A percentile compares a stretch with the other conserved stretches of the same genome.
Evolutionary conservation across 2,888 invertebrate species (phyloP).

Genomic region (Celastrina argiolus): DNA sequence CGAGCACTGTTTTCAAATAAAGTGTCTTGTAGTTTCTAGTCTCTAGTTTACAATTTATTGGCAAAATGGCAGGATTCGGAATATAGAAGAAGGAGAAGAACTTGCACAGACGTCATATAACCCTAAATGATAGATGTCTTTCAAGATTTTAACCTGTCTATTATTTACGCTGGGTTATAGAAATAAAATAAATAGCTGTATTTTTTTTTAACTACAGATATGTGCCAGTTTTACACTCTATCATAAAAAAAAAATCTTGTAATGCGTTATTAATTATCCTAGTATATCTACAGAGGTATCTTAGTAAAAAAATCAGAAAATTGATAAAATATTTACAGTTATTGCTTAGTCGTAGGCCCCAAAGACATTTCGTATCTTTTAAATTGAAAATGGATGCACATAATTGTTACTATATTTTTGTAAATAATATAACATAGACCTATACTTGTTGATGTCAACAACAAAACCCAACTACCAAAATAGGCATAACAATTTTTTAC

Average conservation of each 20-base stretch:
- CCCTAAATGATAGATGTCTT: neutral
- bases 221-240: neutral
- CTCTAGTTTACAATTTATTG: neutral
- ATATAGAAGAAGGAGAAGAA: neutral
- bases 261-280: neutral
- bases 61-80: neutral
- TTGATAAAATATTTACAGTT: constrained; percentile 46
- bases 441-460: neutral
- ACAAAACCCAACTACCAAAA: too few species aligned
- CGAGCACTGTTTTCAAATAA: too few species aligned
- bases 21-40: neutral
- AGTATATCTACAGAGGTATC: constrained; percentile 15
- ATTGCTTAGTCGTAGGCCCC: constrained; percentile 52
- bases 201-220: neutral
- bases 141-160: neutral
- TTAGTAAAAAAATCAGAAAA: constrained; percentile 13
- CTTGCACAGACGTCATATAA: neutral
- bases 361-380: constrained; percentile 1
- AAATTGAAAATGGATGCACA: neutral
- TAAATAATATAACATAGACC: neutral
- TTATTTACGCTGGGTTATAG: neutral
- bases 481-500: neutral
- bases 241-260: neutral
- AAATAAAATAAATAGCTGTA: neutral
- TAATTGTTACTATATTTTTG: neutral